Evolutionary conservation across 1,140 invertebrate species (phyloP), one percentile per base, ranked within the genome.

Genomic region (Paraescarpia echinospica): DNA sequence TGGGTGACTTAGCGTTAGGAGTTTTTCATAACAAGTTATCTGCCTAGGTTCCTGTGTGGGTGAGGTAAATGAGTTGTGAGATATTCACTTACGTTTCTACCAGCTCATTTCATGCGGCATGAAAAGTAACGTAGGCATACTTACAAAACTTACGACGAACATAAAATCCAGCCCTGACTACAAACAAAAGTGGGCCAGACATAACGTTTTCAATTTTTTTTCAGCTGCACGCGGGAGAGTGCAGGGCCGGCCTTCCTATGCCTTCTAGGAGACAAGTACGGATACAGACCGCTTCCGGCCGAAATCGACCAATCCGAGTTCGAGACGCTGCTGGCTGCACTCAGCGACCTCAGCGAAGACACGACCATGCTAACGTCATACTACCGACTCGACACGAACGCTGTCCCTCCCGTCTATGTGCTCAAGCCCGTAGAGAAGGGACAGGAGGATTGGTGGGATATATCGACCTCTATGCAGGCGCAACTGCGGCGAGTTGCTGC

Each of bases 171-270:
- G 22, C 59, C 48, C 18, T 77, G 59, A 77, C 59, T 31, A 18
- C 27, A 31, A 77, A 31, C 59, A 77, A 77, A 2, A 31, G 0
- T 77, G 0, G 8, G 12, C 22, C 12, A 77, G 9, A 77, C n/a
- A 41, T 41, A 77, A 77, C 27, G 22, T 77, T 27, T 18, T 18
- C 59, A 4, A 51, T 51, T 31, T 5, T n/a, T 34, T 33, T 5
- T 35, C 41, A 92, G 92, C 31, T 92, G 92, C 34, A 92, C 34
- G n/a, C 77, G 33, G 88, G 92, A 92, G 33, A 92, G 92, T 34
- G 92, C 92, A 12, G 92, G 92, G n/a, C 92, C 92, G 51, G 92
- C 92, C 41, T 92, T 92, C 41, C 51, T 92, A 14, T 59, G 34
- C 51, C 33, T 92, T 34, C 41, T 92, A 1, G 88, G 92, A 27